Base-by-base conservation (phyloP, 2,113 vertebrate species). In the human region DNA sequence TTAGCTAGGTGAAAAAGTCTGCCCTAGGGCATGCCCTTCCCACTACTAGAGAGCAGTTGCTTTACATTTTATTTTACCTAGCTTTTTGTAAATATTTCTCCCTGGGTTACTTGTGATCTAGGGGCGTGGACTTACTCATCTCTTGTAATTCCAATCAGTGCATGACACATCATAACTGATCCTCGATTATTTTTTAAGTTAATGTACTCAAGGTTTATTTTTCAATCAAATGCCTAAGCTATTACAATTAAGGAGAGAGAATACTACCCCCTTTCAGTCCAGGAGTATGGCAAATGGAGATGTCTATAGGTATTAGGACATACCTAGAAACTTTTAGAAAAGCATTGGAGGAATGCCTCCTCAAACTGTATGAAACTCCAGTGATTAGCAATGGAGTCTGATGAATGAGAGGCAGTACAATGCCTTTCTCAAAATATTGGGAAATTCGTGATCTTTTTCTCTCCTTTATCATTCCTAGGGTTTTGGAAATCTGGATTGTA, bases 101-200 rank as follows among this genome's bases (percentile, higher is more conserved):
- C 3, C 3, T 38, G 22, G 45, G 30, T 3, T 73, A 38, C 38
- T 72, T 48, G 23, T 48, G 88, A 23, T 52, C 22, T 6, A 27
- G 50, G 13, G 14, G 3, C 5, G 12, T 78, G 43, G 68, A 79
- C 88, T 85, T 93, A 55, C 22, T 88, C 55, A 35, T 55, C 25
- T 93, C 32, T 83, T 68, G 23, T 82, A 32, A 72, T 93, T 96
- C 66, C 13, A 50, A 0, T 84, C 86, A 70, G 38, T 64, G 17
- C 82, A 61, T 79, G 55, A 43, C 79, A 87, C 57, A 66, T 45
- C 6, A 30, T 7, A 59, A 18, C 48, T 55, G 52, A 70, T 32
- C 66, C 8, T 83, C 61, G 81, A 85, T 81, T 88, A 70, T 23
- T 91, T 96, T 88, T 84, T 38, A 68, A 94, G 32, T 70, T 82